phyloP scores from a whole-genome alignment of 2,113 vertebrate species.

The Rhabdomys dilectus region DNA sequence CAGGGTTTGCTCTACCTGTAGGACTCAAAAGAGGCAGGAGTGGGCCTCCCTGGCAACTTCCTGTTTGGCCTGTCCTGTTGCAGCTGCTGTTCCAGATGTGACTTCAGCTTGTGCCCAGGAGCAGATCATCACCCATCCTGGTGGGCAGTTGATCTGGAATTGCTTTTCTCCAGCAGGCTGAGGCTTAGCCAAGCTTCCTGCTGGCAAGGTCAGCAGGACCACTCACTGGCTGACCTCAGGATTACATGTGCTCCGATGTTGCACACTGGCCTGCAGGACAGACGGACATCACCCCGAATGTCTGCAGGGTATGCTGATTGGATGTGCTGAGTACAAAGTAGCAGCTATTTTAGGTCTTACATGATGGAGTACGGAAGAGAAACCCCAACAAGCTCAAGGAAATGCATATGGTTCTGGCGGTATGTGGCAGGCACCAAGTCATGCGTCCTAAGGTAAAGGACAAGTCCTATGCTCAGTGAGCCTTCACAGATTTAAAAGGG shows the following conservation, averaged over 20 bases:
- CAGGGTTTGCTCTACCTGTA: not conserved
- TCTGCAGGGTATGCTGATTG: not conserved
- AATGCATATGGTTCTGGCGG: too few relatives aligned
- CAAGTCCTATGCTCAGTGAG: not conserved
- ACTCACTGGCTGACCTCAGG: too few relatives aligned
- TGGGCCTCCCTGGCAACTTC: not conserved
- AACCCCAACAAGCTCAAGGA: not conserved
- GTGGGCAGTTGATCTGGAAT: not conserved
- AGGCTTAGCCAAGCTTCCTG: not conserved
- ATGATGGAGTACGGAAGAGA: not conserved
- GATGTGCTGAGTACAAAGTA: not conserved
- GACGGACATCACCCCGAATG: not conserved
- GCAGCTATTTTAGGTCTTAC: not conserved
- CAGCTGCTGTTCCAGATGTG: not conserved
- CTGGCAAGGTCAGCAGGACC: not conserved
- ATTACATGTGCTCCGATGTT: too few relatives aligned
- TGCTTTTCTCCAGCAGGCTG: not conserved
- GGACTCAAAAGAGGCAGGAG: not conserved
- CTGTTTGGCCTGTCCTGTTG: not conserved
- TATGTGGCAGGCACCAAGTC: rapidly evolving
- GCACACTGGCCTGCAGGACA: not conserved
- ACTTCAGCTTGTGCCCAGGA: not conserved
- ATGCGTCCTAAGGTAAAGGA: not conserved
- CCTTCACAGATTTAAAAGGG: not conserved
- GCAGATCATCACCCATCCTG: not conserved